phyloP scores from a whole-genome alignment of 2,797 vertebrate genomes.

The Phalloptychus januarius region DNA sequence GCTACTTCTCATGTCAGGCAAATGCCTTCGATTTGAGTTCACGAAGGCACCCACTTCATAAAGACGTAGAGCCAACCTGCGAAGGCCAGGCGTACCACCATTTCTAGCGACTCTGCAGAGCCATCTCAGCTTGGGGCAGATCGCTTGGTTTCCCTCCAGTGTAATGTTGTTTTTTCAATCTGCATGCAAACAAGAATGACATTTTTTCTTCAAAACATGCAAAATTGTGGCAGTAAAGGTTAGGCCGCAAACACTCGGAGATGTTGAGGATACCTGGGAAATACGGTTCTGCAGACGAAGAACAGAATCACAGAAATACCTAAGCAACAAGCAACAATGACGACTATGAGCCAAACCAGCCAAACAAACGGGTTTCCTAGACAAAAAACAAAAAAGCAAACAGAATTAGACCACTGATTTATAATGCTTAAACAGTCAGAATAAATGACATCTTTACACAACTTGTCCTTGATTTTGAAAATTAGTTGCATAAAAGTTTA shows the following conservation, averaged over 20 bases:
- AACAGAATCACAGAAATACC: background rate
- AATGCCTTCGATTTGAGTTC: background rate
- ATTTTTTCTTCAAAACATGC: background rate
- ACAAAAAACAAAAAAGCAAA: background rate
- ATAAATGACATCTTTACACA: background rate
- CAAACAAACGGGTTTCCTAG: background rate
- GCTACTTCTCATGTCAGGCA: too few relatives aligned
- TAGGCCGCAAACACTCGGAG: background rate
- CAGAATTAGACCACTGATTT: background rate
- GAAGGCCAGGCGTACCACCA: background rate
- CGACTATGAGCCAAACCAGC: background rate
- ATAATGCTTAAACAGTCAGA: background rate
- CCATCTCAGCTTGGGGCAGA: background rate
- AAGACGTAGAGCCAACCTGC: background rate
- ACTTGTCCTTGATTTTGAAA: too few relatives aligned
- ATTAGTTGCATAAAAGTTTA: too few relatives aligned
- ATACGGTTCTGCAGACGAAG: background rate
- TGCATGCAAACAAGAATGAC: background rate
- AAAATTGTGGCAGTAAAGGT: too few relatives aligned
- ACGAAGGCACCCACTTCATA: background rate
- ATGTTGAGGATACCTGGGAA: background rate
- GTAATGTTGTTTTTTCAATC: background rate
- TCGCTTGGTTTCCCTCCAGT: background rate
- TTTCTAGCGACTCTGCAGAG: background rate
- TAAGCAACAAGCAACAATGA: background rate